phyloP scores from a whole-genome alignment of 1,140 invertebrate genomes.

The Telenomus remus region DNA sequence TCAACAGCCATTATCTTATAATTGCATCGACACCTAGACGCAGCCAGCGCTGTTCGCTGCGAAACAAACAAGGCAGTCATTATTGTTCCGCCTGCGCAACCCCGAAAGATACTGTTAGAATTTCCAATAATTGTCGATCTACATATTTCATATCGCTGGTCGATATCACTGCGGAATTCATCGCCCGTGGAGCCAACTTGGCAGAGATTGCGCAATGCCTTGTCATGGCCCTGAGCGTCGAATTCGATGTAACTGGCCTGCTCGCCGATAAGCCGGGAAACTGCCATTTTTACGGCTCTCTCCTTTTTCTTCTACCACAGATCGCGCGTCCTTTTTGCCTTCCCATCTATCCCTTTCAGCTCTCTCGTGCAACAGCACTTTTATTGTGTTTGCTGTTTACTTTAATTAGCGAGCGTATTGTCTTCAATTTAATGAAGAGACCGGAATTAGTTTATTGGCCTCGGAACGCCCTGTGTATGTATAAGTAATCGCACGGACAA shows the following conservation, averaged over 20 bases:
- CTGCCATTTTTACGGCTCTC: slow-evolving; percentile 51
- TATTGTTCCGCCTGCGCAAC: neutral
- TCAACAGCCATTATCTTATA: slow-evolving; percentile 63
- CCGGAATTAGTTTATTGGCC: slow-evolving; percentile 67
- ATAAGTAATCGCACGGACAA: slow-evolving; percentile 45
- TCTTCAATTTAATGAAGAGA: slow-evolving; percentile 71
- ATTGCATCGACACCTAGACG: slow-evolving; percentile 2
- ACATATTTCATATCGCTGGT: slow-evolving; percentile 7
- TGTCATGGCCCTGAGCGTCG: slow-evolving; percentile 47
- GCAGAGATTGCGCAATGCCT: slow-evolving; percentile 31
- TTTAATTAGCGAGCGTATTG: slow-evolving; percentile 69
- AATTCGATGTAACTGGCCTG: slow-evolving; percentile 30
- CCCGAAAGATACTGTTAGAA: neutral
- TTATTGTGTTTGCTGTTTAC: slow-evolving; percentile 67
- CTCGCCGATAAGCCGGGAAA: slow-evolving; percentile 57
- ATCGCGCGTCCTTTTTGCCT: slow-evolving; percentile 15
- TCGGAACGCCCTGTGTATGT: slow-evolving; percentile 43
- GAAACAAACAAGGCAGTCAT: slow-evolving; percentile 2
- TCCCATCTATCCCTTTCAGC: slow-evolving; percentile 20
- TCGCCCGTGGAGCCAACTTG: slow-evolving; percentile 9
- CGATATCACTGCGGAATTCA: slow-evolving; percentile 10
- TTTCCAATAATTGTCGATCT: slow-evolving; percentile 17
- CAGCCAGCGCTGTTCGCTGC: neutral
- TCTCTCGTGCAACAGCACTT: slow-evolving; percentile 40
- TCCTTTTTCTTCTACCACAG: slow-evolving; percentile 24